Evolutionary conservation across 2,113 vertebrate species (phyloP).

Genomic region (Zosterops hypoxanthus): DNA sequence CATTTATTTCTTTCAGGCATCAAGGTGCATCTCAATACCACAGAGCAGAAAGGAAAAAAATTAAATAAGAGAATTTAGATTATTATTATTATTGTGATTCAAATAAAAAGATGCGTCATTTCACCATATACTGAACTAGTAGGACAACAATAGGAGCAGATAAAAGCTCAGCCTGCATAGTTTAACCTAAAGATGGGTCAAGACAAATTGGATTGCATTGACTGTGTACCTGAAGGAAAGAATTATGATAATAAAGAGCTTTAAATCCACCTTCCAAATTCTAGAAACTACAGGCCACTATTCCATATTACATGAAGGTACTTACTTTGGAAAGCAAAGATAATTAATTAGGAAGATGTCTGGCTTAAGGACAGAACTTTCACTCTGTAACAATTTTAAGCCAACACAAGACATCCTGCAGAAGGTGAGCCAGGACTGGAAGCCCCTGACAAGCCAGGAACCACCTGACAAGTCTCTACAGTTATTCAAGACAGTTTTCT

Average conservation of each 20-base stretch:
- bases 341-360: not conserved
- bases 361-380: not conserved
- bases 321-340: not conserved
- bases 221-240: not conserved
- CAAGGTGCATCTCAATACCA: not conserved
- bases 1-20: not conserved
- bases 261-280: not conserved
- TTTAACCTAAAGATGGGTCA: not conserved
- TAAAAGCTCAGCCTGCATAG: not conserved
- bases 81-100: not conserved
- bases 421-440: not conserved
- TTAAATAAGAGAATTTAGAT: accelerated
- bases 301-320: not conserved
- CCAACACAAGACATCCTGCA: not conserved
- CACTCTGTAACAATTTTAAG: not conserved
- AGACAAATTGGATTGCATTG: not conserved
- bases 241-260: not conserved
- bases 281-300: not conserved
- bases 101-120: not conserved
- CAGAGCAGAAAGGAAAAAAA: not conserved
- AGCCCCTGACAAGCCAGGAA: not conserved
- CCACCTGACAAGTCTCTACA: not conserved
- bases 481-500: not conserved
- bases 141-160: not conserved
- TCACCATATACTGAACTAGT: not conserved